phyloP scores from a whole-genome alignment of 2,797 vertebrate genomes.

The Poeciliopsis paucimaculata region DNA sequence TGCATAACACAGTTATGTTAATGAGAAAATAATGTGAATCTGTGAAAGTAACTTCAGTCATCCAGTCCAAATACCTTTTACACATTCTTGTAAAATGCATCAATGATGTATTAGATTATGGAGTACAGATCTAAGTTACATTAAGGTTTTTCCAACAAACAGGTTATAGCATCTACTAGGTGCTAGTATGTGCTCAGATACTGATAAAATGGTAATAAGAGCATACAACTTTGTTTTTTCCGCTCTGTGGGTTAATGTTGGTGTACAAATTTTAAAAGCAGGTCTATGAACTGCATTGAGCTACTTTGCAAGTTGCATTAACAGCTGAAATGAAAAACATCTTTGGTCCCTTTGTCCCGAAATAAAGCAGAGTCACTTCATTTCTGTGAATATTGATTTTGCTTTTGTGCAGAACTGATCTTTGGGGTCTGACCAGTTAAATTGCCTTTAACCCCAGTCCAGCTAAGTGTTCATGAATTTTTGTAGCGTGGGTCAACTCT shows the following conservation, averaged over 20 bases:
- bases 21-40: neutral
- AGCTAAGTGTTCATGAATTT: constrained; percentile 46
- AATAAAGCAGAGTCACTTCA: neutral
- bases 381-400: constrained; percentile 16
- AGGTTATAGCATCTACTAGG: neutral
- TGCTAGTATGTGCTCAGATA: neutral
- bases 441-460: constrained; percentile 37
- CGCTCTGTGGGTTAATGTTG: neutral
- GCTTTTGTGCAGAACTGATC: constrained; percentile 32
- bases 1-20: neutral
- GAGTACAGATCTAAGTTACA: neutral
- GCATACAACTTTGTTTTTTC: neutral
- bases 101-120: neutral
- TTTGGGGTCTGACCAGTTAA: constrained; percentile 39
- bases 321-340: neutral
- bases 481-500: constrained; percentile 40
- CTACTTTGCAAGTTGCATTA: neutral
- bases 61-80: constrained; percentile 6
- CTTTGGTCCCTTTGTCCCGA: neutral
- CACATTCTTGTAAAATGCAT: neutral
- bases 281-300: neutral
- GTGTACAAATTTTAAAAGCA: neutral
- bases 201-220: neutral
- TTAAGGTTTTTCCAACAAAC: neutral
- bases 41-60: neutral